Evolutionary conservation across 2,797 vertebrate species (phyloP), one percentile per base, ranked within the genome.

Genomic region (Micropoecilia bifurca): DNA sequence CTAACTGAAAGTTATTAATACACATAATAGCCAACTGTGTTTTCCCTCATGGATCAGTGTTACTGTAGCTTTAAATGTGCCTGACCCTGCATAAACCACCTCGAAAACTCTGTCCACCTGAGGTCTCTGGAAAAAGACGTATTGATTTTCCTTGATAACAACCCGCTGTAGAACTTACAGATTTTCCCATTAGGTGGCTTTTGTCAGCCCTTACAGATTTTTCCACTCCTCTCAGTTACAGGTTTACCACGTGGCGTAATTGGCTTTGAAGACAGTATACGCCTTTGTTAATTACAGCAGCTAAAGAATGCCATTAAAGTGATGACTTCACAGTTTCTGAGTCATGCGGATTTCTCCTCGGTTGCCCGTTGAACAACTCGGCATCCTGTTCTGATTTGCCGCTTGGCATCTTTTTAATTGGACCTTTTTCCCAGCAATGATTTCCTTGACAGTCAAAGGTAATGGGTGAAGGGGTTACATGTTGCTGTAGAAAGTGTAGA

Each of bases 81-180:
- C 43, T 14, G 74, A 1, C 48, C 82, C 30, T 89, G 59, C 80
- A 89, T 74, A 45, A 57, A 83, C 80, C 73, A 82, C 61, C 81
- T 61, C 59, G 73, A 81, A 76, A 83, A 78, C 88, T 79, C 69
- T 71, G 85, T 46, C 76, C 83, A 25, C 80, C 88, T 79, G 69
- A 80, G 87, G 87, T 86, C 83, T 90, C 86, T 25, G 74, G 89
- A 66, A 71, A 88, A 83, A 92, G 75, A 69, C 41, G 0, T 91
- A 94, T 95, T 89, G 92, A 95, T 95, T 94, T 68, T 72, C 83
- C 82, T 83, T 92, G 90, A 90, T 85, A 85, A 83, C 84, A 85
- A 85, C 76, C 86, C 74, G 81, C 80, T 87, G 88, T 79, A 85
- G 81, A 73, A 89, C 74, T 82, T 87, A 91, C 82, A 87, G 85